phyloP scores from a whole-genome alignment of 2,888 invertebrate species.

The Drosophila buzzatii region DNA sequence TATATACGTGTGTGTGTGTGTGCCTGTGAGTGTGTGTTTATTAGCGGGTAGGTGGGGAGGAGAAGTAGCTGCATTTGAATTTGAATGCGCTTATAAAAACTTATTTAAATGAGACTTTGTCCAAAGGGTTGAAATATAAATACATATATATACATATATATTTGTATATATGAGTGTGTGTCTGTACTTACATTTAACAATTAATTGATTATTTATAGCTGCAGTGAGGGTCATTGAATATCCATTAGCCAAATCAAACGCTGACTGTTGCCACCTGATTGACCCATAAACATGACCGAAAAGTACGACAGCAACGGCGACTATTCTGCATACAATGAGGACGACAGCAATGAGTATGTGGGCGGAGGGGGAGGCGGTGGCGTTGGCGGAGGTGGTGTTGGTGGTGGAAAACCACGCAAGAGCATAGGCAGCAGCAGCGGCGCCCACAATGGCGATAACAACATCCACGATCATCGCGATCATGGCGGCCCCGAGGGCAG shows the following conservation, averaged over 20 bases:
- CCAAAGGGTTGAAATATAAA: constrained; percentile 20
- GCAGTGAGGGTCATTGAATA: constrained; percentile 15
- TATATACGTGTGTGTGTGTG: constrained; percentile 1
- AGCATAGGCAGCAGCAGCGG: constrained; percentile 44
- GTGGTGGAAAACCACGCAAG: constrained; percentile 74
- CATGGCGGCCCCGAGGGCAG: constrained; percentile 82
- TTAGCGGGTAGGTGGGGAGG: constrained; percentile 14
- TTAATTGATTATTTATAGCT: constrained; percentile 47
- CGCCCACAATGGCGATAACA: constrained; percentile 82
- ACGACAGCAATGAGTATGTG: constrained; percentile 83
- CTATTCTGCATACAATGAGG: constrained; percentile 83
- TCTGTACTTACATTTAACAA: background rate
- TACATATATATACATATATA: background rate
- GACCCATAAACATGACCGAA: constrained; percentile 82
- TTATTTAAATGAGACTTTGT: constrained; percentile 31
- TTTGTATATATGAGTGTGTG: background rate
- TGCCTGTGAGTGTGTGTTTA: constrained; percentile 15
- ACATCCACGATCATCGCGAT: constrained; percentile 68
- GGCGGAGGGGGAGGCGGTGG: constrained; percentile 6
- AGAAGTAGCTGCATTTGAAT: constrained; percentile 40
- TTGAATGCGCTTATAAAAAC: constrained; percentile 39
- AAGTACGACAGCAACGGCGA: constrained; percentile 85
- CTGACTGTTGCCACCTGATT: constrained; percentile 35
- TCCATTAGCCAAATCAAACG: constrained; percentile 34
- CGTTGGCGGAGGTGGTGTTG: constrained; percentile 1